Evolutionary conservation across 2,888 invertebrate species (phyloP).

Genomic region (Archips xylosteana): DNA sequence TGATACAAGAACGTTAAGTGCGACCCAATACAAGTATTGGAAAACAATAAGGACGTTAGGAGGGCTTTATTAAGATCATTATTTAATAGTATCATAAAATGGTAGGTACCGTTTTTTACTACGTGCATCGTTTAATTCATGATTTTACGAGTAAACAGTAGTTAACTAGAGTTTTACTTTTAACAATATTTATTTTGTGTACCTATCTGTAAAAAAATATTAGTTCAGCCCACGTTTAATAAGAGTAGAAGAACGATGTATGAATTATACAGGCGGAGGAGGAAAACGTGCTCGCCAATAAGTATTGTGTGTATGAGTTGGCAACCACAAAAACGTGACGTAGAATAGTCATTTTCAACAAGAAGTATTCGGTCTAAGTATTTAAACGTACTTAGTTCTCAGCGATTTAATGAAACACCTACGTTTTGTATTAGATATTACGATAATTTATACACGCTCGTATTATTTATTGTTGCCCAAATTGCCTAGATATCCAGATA

Average conservation of each 20-base stretch:
- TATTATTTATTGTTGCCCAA: too few relatives aligned
- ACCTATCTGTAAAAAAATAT: not conserved
- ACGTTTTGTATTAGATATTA: not conserved
- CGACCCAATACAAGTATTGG: not conserved
- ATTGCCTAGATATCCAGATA: too few relatives aligned
- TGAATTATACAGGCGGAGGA: constrained; percentile 6
- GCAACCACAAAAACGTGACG: constrained; percentile 31
- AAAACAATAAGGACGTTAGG: not conserved
- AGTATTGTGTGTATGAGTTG: constrained; percentile 18
- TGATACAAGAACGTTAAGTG: constrained; percentile 3
- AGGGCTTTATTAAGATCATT: not conserved
- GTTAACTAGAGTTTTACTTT: not conserved
- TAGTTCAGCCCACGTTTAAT: not conserved
- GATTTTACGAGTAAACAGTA: not conserved
- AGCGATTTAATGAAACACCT: not conserved
- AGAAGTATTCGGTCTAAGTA: not conserved
- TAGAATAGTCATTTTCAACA: constrained; percentile 16
- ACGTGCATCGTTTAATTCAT: not conserved
- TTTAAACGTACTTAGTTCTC: too few relatives aligned
- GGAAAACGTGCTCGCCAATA: constrained; percentile 38
- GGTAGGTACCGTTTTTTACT: not conserved
- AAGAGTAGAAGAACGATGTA: constrained; percentile 16
- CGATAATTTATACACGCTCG: not conserved
- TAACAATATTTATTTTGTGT: not conserved
- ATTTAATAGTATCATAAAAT: not conserved